These are phyloP conservation scores for Phoeniculus purpureus DNA, from an alignment of 2,797 vertebrate species.

Conservation along the genomic window DNA sequence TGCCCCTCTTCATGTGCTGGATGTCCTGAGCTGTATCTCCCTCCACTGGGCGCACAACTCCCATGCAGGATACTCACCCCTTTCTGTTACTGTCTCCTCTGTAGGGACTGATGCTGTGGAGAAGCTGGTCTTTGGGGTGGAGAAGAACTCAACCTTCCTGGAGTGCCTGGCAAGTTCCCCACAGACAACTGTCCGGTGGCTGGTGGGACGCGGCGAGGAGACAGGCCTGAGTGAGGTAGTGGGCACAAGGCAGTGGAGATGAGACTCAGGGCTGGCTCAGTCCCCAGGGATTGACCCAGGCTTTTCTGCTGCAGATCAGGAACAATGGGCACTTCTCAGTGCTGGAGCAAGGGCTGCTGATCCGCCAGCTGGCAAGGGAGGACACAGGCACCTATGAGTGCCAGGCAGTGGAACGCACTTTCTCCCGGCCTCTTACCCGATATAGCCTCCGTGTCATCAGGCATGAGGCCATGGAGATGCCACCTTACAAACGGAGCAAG, in stretches of 20 bases:
- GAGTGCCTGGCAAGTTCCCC: slow-evolving; percentile 80
- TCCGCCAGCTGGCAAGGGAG: slow-evolving; percentile 75
- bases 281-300: rapidly evolving
- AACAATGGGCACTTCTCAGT: slow-evolving; percentile 55
- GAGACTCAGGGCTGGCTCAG: rapidly evolving
- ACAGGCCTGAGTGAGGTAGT: slow-evolving; percentile 68
- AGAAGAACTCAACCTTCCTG: slow-evolving; percentile 86
- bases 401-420: slow-evolving; percentile 76
- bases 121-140: slow-evolving; percentile 82
- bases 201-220: slow-evolving; percentile 48
- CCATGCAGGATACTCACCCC: background rate
- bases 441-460: slow-evolving; percentile 82
- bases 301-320: slow-evolving; percentile 60
- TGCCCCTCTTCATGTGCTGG: rapidly evolving
- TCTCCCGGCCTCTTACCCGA: slow-evolving; percentile 76
- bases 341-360: slow-evolving; percentile 82
- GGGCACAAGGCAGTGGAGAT: rapidly evolving
- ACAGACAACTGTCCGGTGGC: slow-evolving; percentile 79
- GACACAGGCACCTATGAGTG: slow-evolving; percentile 82
- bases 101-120: slow-evolving; percentile 59
- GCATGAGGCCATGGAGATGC: slow-evolving; percentile 51
- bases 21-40: background rate
- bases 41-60: background rate
- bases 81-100: rapidly evolving
- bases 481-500: slow-evolving; percentile 10